phyloP scores from a whole-genome alignment of 2,888 invertebrate species.

The Nomada fabriciana region DNA sequence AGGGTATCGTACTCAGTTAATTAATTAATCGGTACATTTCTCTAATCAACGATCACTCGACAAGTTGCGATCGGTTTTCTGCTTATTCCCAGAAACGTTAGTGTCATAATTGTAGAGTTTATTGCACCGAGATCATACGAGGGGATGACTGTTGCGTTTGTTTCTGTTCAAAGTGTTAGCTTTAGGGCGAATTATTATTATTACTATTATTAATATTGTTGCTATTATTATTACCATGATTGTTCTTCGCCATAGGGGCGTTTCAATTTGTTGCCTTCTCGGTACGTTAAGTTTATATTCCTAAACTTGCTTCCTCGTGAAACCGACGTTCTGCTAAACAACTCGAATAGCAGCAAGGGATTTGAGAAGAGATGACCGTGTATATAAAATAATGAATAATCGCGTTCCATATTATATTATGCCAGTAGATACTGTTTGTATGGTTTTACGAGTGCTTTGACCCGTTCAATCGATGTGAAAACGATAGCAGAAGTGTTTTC shows the following conservation, averaged over 20 bases:
- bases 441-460: conserved; percentile 30
- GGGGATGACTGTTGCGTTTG: conserved; percentile 13
- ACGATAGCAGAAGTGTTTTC: conserved; percentile 3
- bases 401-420: conserved; percentile 63
- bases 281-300: no score
- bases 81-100: background rate
- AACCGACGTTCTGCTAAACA: no score
- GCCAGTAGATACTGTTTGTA: conserved; percentile 69
- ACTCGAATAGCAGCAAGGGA: no score
- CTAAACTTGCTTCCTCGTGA: no score
- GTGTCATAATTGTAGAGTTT: background rate
- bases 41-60: background rate
- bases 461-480: background rate
- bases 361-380: background rate
- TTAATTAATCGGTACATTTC: conserved; percentile 8
- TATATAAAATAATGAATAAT: conserved; percentile 42
- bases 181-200: conserved; percentile 15
- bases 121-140: background rate
- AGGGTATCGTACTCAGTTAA: conserved; percentile 10
- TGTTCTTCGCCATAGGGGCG: conserved; percentile 7
- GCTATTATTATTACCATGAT: background rate
- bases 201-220: conserved; percentile 16
- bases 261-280: conserved; percentile 22
- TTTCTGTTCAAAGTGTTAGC: conserved; percentile 28
- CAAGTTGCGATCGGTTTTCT: conserved; percentile 16